A percentile compares a stretch with the other conserved stretches of the same genome.
These are phyloP conservation scores for Acanthosoma haemorrhoidale DNA, from an alignment of 2,888 invertebrate genomes.

Conservation along the genomic window DNA sequence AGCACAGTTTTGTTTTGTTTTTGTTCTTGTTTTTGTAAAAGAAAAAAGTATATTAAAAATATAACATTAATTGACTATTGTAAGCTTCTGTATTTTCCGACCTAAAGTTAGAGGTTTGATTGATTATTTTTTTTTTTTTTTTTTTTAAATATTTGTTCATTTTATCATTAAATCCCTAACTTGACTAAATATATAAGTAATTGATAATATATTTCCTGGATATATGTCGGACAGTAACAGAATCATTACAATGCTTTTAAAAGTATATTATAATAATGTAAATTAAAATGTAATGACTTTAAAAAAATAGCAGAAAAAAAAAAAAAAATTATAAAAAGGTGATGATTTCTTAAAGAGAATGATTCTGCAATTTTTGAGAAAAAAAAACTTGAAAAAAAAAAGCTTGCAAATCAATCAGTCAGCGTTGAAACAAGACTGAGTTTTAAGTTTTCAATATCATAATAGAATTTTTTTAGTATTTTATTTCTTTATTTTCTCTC, in stretches of 20 bases:
- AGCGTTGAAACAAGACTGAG: constrained; percentile 17
- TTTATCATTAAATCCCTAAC: constrained; percentile 8
- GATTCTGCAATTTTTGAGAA: constrained; percentile 8
- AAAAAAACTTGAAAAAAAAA: neutral
- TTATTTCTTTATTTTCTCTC: neutral
- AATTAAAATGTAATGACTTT: constrained; percentile 27
- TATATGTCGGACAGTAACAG: constrained; percentile 18
- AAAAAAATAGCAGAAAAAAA: constrained; percentile 2
- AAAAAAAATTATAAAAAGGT: neutral
- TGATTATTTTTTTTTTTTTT: too few relatives aligned
- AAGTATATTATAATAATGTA: constrained; percentile 15
- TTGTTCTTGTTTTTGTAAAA: constrained; percentile 15
- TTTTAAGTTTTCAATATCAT: constrained; percentile 13
- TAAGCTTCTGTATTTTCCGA: constrained; percentile 36
- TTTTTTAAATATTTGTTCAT: constrained; percentile 25
- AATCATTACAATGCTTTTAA: constrained; percentile 25
- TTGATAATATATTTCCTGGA: constrained; percentile 3
- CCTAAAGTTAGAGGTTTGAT: neutral
- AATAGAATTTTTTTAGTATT: constrained; percentile 2
- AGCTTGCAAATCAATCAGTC: constrained; percentile 21
- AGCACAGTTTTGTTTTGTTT: constrained; percentile 18
- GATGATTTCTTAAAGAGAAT: constrained; percentile 23
- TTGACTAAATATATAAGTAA: constrained; percentile 16
- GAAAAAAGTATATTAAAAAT: constrained; percentile 9
- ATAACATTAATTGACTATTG: constrained; percentile 31